Evolutionary conservation across 2,888 invertebrate genomes (phyloP).

Genomic region (Perizoma affinitatum): DNA sequence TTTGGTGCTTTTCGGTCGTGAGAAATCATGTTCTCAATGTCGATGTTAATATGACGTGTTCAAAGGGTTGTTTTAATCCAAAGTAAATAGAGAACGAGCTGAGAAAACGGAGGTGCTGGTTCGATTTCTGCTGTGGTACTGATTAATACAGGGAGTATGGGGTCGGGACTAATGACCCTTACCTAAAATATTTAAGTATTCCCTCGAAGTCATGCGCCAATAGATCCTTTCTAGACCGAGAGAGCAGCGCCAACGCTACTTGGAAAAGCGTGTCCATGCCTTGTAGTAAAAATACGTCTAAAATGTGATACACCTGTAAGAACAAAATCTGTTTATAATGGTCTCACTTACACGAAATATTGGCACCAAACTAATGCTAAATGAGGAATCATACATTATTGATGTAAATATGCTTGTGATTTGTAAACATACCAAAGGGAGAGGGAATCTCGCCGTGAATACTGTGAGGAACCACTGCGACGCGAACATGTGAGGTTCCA

Average conservation of each 20-base stretch:
- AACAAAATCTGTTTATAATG: background rate
- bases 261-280: slow-evolving; percentile 98
- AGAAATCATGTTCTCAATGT: no score
- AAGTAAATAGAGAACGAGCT: no score
- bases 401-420: background rate
- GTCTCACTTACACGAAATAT: no score
- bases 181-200: slow-evolving; percentile 97
- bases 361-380: no score
- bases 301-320: slow-evolving; percentile 93
- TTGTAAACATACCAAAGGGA: slow-evolving; percentile 87
- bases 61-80: no score
- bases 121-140: no score
- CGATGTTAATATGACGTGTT: no score
- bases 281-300: slow-evolving; percentile 97
- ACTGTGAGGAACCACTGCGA: slow-evolving; percentile 99
- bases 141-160: no score
- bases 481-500: slow-evolving; percentile 99
- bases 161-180: slow-evolving; percentile 1
- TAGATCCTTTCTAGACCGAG: slow-evolving; percentile 95
- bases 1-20: no score
- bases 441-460: slow-evolving; percentile 99
- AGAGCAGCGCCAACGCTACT: slow-evolving; percentile 96
- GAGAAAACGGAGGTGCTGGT: no score
- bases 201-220: slow-evolving; percentile 98
- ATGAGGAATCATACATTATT: no score